Conservation (phyloP, 2,888 invertebrate genomes). For the Salpingus planirostris region DNA sequence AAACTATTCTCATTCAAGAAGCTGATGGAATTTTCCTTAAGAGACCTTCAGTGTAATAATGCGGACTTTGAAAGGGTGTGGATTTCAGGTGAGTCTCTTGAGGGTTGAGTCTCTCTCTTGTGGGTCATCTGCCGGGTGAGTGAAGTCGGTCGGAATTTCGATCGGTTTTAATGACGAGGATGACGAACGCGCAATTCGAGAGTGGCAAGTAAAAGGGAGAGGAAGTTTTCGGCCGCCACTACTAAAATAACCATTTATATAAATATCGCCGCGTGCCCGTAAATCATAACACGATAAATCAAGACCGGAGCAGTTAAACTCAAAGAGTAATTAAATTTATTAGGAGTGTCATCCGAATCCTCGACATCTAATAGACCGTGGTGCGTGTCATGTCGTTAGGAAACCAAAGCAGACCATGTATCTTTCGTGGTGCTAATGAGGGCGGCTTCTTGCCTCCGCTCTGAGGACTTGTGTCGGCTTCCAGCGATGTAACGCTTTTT, state of each 20-base stretch:
- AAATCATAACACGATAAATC: conserved; percentile 26
- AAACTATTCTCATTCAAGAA: no score
- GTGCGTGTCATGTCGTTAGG: conserved; percentile 16
- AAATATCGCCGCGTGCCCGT: conserved; percentile 17
- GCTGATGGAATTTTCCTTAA: no score
- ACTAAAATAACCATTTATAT: conserved; percentile 20
- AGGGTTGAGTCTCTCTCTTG: no score
- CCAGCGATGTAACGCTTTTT: conserved; percentile 12
- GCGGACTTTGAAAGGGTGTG: no score
- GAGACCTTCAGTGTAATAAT: no score
- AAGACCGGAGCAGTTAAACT: conserved; percentile 17
- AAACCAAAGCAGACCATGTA: conserved; percentile 15
- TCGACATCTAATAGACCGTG: conserved; percentile 16
- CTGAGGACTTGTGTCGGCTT: conserved; percentile 5
- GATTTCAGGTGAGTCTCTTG: no score
- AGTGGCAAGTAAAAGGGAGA: no score
- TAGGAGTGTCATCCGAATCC: conserved; percentile 16
- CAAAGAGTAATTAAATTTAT: conserved; percentile 28
- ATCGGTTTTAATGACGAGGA: no score
- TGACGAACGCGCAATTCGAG: no score
- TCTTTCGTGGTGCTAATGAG: conserved; percentile 17
- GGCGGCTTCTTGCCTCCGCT: conserved; percentile 17
- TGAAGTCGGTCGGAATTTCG: no score
- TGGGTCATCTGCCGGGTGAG: no score
- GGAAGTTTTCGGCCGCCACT: no score